These are phyloP conservation scores for Clarias platycephalus DNA, from an alignment of 2,797 vertebrate species.

Conservation along the genomic window DNA sequence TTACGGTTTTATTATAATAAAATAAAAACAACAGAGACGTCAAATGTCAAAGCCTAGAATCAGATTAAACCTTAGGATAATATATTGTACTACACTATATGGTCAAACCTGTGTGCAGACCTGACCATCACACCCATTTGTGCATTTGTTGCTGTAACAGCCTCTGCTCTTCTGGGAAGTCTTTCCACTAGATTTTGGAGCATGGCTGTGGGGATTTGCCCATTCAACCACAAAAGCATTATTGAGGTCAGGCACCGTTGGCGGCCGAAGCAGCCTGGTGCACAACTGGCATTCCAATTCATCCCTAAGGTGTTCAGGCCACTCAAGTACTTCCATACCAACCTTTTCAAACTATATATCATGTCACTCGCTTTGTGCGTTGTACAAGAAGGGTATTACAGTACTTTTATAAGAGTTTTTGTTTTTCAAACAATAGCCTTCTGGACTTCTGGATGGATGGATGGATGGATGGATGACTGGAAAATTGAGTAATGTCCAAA, in stretches of 20 bases:
- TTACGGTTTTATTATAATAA: not conserved
- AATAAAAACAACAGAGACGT: not conserved
- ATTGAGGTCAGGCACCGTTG: not conserved
- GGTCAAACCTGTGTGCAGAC: not conserved
- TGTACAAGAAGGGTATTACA: not conserved
- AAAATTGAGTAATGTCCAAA: not conserved
- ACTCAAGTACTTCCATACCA: not conserved
- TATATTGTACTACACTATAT: not conserved
- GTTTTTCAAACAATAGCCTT: not conserved
- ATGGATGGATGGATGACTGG: not conserved
- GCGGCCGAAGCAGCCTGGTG: not conserved
- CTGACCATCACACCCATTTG: not conserved
- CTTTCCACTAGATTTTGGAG: not conserved
- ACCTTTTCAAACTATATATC: not conserved
- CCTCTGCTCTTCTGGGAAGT: not conserved
- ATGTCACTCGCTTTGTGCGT: not conserved
- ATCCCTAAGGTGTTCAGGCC: not conserved
- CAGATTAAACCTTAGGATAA: not conserved
- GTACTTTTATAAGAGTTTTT: not conserved
- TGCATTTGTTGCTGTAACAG: too few species aligned
- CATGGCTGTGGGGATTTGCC: not conserved
- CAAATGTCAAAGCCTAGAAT: not conserved
- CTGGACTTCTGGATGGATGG: not conserved
- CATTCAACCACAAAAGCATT: not conserved
- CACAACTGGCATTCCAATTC: constrained; percentile 1